A percentile compares a stretch with the other conserved stretches of the same genome.
phyloP scores from a whole-genome alignment of 2,113 vertebrate species.

The Rhabdomys dilectus region DNA sequence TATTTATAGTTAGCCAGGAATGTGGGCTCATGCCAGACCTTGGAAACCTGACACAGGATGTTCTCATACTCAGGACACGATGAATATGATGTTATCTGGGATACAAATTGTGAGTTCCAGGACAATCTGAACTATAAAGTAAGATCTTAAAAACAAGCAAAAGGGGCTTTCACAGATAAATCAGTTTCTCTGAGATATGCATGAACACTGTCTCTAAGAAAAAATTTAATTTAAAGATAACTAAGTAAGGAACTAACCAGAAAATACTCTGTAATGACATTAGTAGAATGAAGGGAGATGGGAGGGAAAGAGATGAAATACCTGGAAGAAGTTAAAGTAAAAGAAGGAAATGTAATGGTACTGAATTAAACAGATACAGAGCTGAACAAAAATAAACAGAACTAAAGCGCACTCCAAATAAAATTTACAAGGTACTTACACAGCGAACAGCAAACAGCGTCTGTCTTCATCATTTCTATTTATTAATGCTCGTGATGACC shows the following conservation, averaged over 20 bases:
- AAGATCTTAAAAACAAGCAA: not conserved
- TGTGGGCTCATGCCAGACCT: no score
- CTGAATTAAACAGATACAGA: not conserved
- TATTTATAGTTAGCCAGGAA: not conserved
- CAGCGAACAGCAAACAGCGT: not conserved
- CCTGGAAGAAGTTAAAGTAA: not conserved
- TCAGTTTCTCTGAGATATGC: slow-evolving; percentile 8
- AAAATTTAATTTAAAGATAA: not conserved
- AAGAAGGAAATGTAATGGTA: not conserved
- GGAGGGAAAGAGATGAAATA: not conserved
- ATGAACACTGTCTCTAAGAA: not conserved
- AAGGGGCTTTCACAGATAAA: not conserved
- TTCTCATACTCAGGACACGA: no score
- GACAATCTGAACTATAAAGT: not conserved
- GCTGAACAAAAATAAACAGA: not conserved
- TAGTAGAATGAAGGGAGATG: not conserved
- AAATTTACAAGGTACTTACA: not conserved
- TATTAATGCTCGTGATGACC: not conserved
- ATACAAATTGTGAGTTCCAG: not conserved
- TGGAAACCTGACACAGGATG: not conserved
- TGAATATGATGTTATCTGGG: not conserved
- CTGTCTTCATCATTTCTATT: not conserved
- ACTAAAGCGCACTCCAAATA: not conserved
- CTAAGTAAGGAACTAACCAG: not conserved
- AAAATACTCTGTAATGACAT: not conserved